phyloP scores from a whole-genome alignment of 2,113 vertebrate species.

The Microcebus tavaratra region DNA sequence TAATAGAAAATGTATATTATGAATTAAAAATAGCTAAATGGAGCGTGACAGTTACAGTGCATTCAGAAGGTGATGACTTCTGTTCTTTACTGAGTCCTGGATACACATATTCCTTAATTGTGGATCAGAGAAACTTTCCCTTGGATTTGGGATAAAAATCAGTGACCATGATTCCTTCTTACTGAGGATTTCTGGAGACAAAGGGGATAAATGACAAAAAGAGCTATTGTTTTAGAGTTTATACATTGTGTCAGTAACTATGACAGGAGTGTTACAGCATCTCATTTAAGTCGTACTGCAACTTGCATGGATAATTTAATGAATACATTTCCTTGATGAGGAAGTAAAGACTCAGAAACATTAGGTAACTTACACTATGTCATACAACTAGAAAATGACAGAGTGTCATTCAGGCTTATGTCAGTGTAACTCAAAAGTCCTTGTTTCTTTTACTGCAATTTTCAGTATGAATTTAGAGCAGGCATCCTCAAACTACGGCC shows the following conservation, averaged over 20 bases:
- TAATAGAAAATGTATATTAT: background rate
- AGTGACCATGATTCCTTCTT: background rate
- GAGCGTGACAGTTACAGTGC: background rate
- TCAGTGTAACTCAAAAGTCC: background rate
- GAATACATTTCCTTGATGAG: background rate
- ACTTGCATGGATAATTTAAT: background rate
- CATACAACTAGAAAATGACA: background rate
- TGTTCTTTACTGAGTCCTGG: background rate
- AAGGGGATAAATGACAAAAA: background rate
- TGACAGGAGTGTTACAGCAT: background rate
- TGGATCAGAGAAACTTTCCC: background rate
- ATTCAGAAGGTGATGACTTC: background rate
- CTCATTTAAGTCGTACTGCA: background rate
- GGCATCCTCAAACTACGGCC: no score
- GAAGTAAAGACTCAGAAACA: slow-evolving; percentile 4
- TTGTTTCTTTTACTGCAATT: background rate
- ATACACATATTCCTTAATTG: background rate
- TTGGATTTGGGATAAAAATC: background rate
- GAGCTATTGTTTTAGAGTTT: background rate
- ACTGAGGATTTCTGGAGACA: background rate
- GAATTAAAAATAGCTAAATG: background rate
- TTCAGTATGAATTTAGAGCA: background rate
- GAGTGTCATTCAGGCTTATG: background rate
- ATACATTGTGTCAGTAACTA: background rate
- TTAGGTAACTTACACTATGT: background rate